Base-by-base conservation (phyloP, 2,113 vertebrate species). In the Oncorhynchus keta region DNA sequence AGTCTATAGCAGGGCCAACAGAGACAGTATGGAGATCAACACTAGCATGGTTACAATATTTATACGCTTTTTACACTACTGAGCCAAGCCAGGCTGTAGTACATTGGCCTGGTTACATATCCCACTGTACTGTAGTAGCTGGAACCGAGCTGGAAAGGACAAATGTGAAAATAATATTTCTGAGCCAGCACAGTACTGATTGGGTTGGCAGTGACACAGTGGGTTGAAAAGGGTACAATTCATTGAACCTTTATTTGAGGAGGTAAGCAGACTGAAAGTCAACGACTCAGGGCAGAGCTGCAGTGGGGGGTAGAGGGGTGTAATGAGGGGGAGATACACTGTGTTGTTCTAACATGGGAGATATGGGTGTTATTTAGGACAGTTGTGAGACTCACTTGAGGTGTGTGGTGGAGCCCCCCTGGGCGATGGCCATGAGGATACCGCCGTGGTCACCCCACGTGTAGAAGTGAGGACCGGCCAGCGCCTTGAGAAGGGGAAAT, bases 401-500 rank as follows among this genome's bases (percentile, higher is more conserved):
- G 70, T 96, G 94, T n/a, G 86, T 94, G 12, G 95, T 96, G 80
- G 97, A 92, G 0, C 91, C 92, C 70, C 96, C 97, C 79, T 99
- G 97, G 0, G 94, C 90, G 0, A 99, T 97, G 13, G 97, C 98
- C 93, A 99, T 89, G 5, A 99, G 93, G 81, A 99, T 95, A 1
- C 98, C 98, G 0, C 98, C 98, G 0, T 99, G 98, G 83, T 99
- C 98, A 0, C 97, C 98, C 97, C 97, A 99, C 0, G 97, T 96
- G 75, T 97, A 99, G 85, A 98, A 98, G 81, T 99, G 96, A 73
- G 98, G 96, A 55, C 98, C 98, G 2, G 95, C 93, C 68, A 99
- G 93, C 0, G 96, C 95, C 98, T 99, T 83, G 13, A 80, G 71
- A 1, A 22, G 16, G 68, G 20, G n/a, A n/a, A 48, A 28, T 57